phyloP scores from a whole-genome alignment of 92 coral and sea anemone species.

The Palythoa grandis region DNA sequence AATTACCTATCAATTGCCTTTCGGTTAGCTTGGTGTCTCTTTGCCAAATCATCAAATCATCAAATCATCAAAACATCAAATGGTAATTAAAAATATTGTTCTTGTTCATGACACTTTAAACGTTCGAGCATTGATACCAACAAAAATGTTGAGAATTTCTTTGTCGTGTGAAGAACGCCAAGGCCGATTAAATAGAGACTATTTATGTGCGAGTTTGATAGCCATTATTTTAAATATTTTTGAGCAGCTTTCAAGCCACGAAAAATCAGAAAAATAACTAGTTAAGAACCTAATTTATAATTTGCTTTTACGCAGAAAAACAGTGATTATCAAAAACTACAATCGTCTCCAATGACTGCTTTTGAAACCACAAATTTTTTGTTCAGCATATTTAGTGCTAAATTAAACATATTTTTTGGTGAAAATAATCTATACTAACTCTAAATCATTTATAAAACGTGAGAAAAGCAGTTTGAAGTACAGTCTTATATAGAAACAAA shows the following conservation, averaged over 20 bases:
- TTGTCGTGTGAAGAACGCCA: not conserved
- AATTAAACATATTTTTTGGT: not conserved
- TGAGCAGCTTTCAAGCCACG: too few relatives aligned
- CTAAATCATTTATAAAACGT: not conserved
- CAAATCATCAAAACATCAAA: not conserved
- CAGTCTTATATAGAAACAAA: not conserved
- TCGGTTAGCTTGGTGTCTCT: not conserved
- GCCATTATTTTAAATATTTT: too few relatives aligned
- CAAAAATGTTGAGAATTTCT: not conserved
- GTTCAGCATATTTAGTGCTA: not conserved
- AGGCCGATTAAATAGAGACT: not conserved
- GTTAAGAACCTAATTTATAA: not conserved
- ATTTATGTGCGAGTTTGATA: not conserved
- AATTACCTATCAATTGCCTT: too few relatives aligned
- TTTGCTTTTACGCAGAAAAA: not conserved
- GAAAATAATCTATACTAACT: not conserved
- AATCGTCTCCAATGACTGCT: not conserved
- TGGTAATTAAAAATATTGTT: slow-evolving; percentile 7
- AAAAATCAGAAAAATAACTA: not conserved
- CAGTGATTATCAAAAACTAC: not conserved
- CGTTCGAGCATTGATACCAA: not conserved
- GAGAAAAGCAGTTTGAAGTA: not conserved
- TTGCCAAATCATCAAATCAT: not conserved
- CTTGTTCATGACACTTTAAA: slow-evolving; percentile 4
- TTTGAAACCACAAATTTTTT: not conserved